Evolutionary conservation across 2,888 invertebrate species (phyloP).

Genomic region (Perizoma affinitatum): DNA sequence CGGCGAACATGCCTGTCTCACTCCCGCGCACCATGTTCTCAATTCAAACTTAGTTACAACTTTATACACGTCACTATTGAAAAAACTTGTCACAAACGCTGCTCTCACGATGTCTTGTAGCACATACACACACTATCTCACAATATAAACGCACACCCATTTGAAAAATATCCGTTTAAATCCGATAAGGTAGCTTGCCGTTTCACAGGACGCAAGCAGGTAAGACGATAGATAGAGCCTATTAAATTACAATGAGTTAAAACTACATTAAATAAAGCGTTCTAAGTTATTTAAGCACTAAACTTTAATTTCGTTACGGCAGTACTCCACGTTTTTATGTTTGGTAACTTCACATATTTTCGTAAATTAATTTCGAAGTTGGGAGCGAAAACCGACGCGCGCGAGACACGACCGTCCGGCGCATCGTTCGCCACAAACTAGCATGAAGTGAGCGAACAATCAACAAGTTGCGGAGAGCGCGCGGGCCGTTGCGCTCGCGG

Average conservation of each 20-base stretch:
- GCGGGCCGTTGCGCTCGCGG: constrained; percentile 64
- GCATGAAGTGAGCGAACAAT: constrained; percentile 80
- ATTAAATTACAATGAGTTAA: constrained; percentile 78
- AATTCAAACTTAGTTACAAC: constrained; percentile 67
- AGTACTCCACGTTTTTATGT: constrained; percentile 65
- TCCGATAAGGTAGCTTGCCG: constrained; percentile 79
- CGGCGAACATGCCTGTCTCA: constrained; percentile 66
- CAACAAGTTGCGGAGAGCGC: constrained; percentile 77
- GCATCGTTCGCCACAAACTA: constrained; percentile 78
- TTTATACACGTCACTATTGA: constrained; percentile 71
- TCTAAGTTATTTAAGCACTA: constrained; percentile 65
- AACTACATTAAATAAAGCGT: constrained; percentile 66
- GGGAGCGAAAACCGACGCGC: constrained; percentile 63
- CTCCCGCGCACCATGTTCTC: constrained; percentile 71
- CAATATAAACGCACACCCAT: constrained; percentile 80
- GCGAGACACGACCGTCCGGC: constrained; percentile 69
- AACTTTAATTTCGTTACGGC: constrained; percentile 55
- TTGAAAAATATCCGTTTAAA: constrained; percentile 81
- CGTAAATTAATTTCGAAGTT: constrained; percentile 80
- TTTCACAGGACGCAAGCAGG: constrained; percentile 79
- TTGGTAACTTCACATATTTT: constrained; percentile 81
- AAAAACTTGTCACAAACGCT: constrained; percentile 75
- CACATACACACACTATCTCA: constrained; percentile 81
- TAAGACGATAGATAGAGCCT: constrained; percentile 79
- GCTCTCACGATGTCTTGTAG: constrained; percentile 71